Base-by-base conservation (phyloP, 2,888 invertebrate genomes). In the Ophion ventricosus region DNA sequence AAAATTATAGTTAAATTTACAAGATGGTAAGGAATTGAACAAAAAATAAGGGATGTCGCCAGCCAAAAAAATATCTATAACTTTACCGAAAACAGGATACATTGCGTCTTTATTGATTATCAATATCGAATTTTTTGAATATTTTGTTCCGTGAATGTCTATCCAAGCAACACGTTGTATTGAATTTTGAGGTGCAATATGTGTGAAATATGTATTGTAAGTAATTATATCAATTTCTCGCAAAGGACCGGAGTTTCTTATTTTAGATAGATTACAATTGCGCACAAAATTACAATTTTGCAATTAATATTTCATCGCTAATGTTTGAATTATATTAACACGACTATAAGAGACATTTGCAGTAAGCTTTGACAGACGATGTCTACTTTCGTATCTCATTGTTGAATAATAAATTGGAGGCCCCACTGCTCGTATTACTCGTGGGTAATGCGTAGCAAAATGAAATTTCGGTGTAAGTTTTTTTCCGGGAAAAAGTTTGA, bases 361-460 rank as follows among this genome's bases (percentile, higher is more conserved):
- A n/a, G n/a, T n/a, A n/a, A n/a, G n/a, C n/a, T n/a, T n/a, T n/a
- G n/a, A n/a, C n/a, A n/a, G n/a, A n/a, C n/a, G n/a, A n/a, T n/a
- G n/a, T n/a, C n/a, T n/a, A n/a, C n/a, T n/a, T n/a, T n/a, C n/a
- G n/a, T n/a, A n/a, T n/a, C n/a, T n/a, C n/a, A n/a, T n/a, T n/a
- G n/a, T n/a, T n/a, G n/a, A n/a, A n/a, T n/a, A n/a, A n/a, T n/a
- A n/a, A n/a, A n/a, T n/a, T n/a, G n/a, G n/a, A n/a, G n/a, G n/a
- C n/a, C n/a, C n/a, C 17, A 63, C 63, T 63, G 63, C 63, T 63
- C 63, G 63, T 63, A 63, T 63, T 63, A 63, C 63, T 63, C 63
- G 63, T 63, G 63, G 63, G 35, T 63, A 63, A 26, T 63, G 63
- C 63, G 63, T 63, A 63, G 29, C 29, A 63, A 63, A 63, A 63